phyloP scores from a whole-genome alignment of 2,797 vertebrate species.

The Oryzias sinensis region DNA sequence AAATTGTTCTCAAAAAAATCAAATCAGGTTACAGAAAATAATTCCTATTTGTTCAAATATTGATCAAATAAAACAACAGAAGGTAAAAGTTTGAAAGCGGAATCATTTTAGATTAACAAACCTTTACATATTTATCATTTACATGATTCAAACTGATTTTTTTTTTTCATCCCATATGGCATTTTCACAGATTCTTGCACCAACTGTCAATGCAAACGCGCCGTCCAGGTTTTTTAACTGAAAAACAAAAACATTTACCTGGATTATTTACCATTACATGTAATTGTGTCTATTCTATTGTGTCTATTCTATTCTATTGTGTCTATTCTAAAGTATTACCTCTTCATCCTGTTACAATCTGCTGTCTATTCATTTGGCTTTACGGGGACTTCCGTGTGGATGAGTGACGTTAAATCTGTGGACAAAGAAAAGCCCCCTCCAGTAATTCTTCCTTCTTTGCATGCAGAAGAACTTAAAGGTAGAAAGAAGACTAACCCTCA shows the following conservation, averaged over 20 bases:
- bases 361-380: conserved; percentile 28
- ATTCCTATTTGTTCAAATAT: no score
- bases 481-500: conserved; percentile 68
- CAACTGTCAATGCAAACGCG: not conserved
- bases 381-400: conserved; percentile 69
- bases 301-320: not conserved
- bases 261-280: not conserved
- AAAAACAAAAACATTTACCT: conserved; percentile 1
- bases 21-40: no score
- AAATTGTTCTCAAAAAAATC: no score
- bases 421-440: conserved; percentile 9
- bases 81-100: no score
- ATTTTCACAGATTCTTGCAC: not conserved
- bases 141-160: not conserved
- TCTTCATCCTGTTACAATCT: not conserved
- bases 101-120: no score
- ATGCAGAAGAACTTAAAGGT: not conserved
- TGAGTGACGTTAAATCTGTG: conserved; percentile 68
- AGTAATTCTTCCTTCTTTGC: not conserved
- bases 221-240: conserved; percentile 1
- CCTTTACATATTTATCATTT: no score
- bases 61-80: no score
- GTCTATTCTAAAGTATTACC: conserved; percentile 16
- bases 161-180: conserved; percentile 1
- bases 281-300: not conserved